Percentiles rank a stretch among this genome's conserved stretches.
These are phyloP conservation scores for Erethizon dorsatum DNA, from an alignment of 2,797 vertebrate genomes.

Conservation along the genomic window DNA sequence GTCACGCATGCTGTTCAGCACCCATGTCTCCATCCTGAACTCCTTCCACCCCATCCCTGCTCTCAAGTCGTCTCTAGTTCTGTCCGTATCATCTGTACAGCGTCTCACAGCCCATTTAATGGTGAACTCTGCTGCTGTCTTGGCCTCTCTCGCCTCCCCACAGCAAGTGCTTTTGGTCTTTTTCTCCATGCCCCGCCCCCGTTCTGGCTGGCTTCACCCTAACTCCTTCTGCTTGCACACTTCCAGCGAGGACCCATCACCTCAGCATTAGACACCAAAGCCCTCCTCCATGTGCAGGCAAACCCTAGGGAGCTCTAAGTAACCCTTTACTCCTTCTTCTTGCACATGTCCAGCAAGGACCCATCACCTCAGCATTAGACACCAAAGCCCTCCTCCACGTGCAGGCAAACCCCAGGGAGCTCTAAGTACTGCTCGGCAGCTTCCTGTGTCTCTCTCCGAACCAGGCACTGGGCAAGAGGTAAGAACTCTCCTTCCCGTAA, in stretches of 20 bases:
- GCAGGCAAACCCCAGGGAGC: background rate
- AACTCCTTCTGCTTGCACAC: background rate
- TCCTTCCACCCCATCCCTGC: background rate
- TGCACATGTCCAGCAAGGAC: background rate
- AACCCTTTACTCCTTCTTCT: background rate
- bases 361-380: background rate
- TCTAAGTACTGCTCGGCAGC: background rate
- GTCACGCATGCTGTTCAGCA: background rate
- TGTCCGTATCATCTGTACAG: fast-evolving
- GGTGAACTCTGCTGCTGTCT: background rate
- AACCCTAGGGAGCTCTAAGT: background rate
- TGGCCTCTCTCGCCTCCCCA: background rate
- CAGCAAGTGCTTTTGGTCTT: background rate
- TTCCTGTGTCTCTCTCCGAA: background rate
- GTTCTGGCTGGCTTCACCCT: background rate
- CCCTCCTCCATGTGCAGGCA: background rate
- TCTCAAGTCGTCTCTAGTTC: background rate
- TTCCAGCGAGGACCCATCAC: background rate
- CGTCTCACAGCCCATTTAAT: background rate
- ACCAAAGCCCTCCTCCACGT: background rate
- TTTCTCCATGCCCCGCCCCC: background rate
- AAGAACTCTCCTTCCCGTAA: background rate
- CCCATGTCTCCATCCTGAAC: too few species aligned
- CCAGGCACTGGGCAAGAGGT: background rate
- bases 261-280: background rate